Evolutionary conservation across 2,888 invertebrate genomes (phyloP).

Genomic region (Diadegma fenestrale): DNA sequence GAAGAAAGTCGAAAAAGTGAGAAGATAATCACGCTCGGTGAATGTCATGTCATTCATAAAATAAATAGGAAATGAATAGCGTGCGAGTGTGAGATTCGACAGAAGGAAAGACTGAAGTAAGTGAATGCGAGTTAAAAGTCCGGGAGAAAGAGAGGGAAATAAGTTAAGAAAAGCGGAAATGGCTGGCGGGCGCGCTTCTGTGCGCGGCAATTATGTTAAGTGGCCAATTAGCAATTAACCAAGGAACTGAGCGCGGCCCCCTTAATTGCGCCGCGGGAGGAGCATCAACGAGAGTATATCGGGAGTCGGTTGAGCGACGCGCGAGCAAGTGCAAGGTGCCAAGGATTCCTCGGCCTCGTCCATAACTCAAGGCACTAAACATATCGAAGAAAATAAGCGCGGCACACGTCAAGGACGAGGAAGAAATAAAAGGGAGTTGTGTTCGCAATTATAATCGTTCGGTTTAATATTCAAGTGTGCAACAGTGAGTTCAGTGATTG

Average conservation of each 20-base stretch:
- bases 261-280: constrained; percentile 77
- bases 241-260: constrained; percentile 78
- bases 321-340: constrained; percentile 59
- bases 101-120: not conserved
- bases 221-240: constrained; percentile 83
- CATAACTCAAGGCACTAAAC: constrained; percentile 26
- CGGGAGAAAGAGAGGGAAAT: constrained; percentile 63
- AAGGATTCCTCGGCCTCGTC: constrained; percentile 43
- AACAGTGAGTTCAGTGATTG: constrained; percentile 43
- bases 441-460: constrained; percentile 18
- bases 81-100: constrained; percentile 28
- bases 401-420: constrained; percentile 50
- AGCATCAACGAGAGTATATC: constrained; percentile 58
- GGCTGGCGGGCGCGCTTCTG: constrained; percentile 78
- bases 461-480: constrained; percentile 33
- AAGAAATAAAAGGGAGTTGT: constrained; percentile 1
- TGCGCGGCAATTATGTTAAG: constrained; percentile 82
- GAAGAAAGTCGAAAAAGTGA: constrained; percentile 53
- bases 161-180: constrained; percentile 82
- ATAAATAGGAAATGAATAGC: constrained; percentile 57
- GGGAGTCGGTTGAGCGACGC: constrained; percentile 52
- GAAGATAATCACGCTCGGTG: constrained; percentile 42
- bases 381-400: constrained; percentile 3
- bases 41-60: constrained; percentile 55
- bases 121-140: constrained; percentile 1